Evolutionary conservation across 53 echinoderm and acorn worm species (phyloP), one percentile per base, ranked within the genome.

Genomic region (Astropecten irregularis): DNA sequence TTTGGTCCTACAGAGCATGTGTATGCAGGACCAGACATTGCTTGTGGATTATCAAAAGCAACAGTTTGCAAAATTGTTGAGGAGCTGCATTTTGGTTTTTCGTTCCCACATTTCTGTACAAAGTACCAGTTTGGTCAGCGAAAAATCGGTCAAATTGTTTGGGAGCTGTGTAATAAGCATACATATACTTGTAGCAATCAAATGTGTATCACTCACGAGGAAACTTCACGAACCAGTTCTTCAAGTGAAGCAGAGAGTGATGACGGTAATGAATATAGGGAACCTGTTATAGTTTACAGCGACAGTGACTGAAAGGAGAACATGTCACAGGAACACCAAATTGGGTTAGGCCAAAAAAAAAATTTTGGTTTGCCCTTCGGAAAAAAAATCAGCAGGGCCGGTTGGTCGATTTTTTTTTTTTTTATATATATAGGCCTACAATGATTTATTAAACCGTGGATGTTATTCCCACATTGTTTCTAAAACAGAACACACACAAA

Each of bases 1-100:
- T n/a, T n/a, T n/a, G 44, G 23, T 39, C 15, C 16, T 37, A 9
- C 69, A 40, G 69, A 68, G 40, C 69, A 68, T 20, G 40, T 68
- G 2, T 68, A 68, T 39, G 16, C 37, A 18, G 69, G 40, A 37
- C 37, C 40, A 40, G 69, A 68, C 44, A 68, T 68, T 39, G 69
- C 40, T 4, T 37, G 69, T 68, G 69, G 69, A n/a, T 13, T 68
- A 11, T 39, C 69, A 13, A 35, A 7, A 16, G 35, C 40, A 18
- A 40, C 40, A 37, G 23, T 68, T 25, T n/a, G 9, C 40, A 68
- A 68, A 68, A 68, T 68, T 38, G 35, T 68, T 11, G 23, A 40
- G 11, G 69, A 68, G 7, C 37, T 68, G 3, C 35, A 68, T 68
- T 35, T 68, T 35, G 69, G 11, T 9, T 37, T 68, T 35, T 35